phyloP scores from a whole-genome alignment of 2,797 vertebrate genomes.

The Mormyrops attenuatus region DNA sequence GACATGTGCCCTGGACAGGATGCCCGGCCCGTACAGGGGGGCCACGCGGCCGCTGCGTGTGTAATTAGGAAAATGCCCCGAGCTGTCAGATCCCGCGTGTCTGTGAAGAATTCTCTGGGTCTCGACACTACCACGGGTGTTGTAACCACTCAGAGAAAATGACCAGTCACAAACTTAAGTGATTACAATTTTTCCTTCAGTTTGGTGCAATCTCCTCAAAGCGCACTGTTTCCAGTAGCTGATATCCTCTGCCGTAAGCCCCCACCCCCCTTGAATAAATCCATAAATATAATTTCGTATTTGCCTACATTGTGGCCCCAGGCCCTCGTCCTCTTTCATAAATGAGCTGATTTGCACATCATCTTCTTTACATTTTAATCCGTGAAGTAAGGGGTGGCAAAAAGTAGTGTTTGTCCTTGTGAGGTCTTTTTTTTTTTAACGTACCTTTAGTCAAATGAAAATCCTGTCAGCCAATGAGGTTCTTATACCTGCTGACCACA shows the following conservation, averaged over 20 bases:
- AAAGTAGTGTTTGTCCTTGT: constrained; percentile 57
- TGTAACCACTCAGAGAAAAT: constrained; percentile 39
- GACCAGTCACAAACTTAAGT: constrained; percentile 34
- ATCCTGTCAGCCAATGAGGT: constrained; percentile 27
- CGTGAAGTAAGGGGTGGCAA: constrained; percentile 43
- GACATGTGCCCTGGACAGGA: neutral
- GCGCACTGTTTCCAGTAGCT: constrained; percentile 24
- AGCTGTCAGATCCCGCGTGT: constrained; percentile 25
- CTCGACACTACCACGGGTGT: neutral
- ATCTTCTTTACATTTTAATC: constrained; percentile 51
- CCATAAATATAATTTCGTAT: constrained; percentile 49
- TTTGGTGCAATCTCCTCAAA: constrained; percentile 31
- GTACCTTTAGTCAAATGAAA: constrained; percentile 34
- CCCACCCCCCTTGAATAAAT: constrained; percentile 33
- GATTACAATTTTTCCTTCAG: constrained; percentile 32
- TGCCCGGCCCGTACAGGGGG: neutral
- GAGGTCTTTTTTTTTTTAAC: constrained; percentile 49
- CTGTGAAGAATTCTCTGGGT: constrained; percentile 27
- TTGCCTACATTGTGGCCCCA: constrained; percentile 23
- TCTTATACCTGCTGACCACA: neutral
- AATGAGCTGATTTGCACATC: constrained; percentile 43
- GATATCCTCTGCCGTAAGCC: constrained; percentile 26
- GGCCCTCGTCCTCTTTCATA: constrained; percentile 28
- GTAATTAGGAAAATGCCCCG: constrained; percentile 36
- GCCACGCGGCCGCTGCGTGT: neutral